phyloP scores from a whole-genome alignment of 2,888 invertebrate genomes.

The Cryptocephalus primarius region DNA sequence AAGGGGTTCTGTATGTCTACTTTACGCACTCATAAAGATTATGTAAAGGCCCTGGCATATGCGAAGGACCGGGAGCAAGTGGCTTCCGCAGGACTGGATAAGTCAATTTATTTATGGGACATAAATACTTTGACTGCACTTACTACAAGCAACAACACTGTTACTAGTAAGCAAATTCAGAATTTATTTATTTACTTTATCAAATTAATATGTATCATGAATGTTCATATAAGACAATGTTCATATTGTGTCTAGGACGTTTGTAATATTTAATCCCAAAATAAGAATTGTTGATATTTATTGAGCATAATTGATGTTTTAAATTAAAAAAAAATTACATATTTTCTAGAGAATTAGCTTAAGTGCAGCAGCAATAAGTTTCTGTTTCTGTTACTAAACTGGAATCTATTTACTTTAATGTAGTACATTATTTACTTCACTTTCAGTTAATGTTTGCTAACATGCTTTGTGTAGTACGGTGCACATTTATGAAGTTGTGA shows the following conservation, averaged over 20 bases:
- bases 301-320: too few relatives aligned
- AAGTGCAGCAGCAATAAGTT: too few relatives aligned
- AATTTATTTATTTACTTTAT: too few relatives aligned
- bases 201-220: background rate
- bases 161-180: conserved; percentile 64
- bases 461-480: background rate
- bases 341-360: too few relatives aligned
- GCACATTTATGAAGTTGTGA: background rate
- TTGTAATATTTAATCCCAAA: too few relatives aligned
- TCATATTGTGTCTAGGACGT: background rate
- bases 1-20: conserved; percentile 99
- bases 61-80: conserved; percentile 93
- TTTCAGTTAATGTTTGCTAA: too few relatives aligned
- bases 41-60: conserved; percentile 95
- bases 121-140: conserved; percentile 94
- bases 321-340: too few relatives aligned
- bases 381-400: too few relatives aligned
- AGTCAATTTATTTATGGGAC: conserved; percentile 97
- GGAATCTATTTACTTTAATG: too few relatives aligned
- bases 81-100: conserved; percentile 94
- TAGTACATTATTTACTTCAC: too few relatives aligned
- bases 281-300: too few relatives aligned
- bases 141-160: conserved; percentile 97
- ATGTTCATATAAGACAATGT: background rate
- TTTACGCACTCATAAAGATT: conserved; percentile 93